Evolutionary conservation across 2,888 invertebrate genomes (phyloP).

Genomic region (Amblyjoppa fuscipennis): DNA sequence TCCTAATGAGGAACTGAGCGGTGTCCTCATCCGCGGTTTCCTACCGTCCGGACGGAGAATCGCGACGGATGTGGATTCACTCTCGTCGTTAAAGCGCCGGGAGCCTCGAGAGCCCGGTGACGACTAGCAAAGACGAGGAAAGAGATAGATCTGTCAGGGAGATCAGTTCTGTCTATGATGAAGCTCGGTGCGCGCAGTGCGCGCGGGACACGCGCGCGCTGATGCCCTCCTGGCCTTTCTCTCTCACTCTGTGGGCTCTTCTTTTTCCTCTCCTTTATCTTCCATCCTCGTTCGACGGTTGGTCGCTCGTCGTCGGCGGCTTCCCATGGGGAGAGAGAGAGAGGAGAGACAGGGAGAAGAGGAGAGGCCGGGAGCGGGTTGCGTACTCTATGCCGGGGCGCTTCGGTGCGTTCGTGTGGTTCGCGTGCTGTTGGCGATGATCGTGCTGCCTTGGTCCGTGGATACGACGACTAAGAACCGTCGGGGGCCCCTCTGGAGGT

Average conservation of each 20-base stretch:
- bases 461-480: conserved; percentile 36
- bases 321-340: conserved; percentile 77
- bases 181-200: conserved; percentile 82
- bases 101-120: conserved; percentile 36
- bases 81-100: conserved; percentile 30
- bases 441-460: conserved; percentile 21
- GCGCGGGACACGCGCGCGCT: conserved; percentile 72
- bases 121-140: conserved; percentile 46
- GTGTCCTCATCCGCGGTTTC: conserved; percentile 3
- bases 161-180: conserved; percentile 82
- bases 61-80: conserved; percentile 55
- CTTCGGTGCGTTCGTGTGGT: conserved; percentile 20
- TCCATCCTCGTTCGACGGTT: conserved; percentile 29
- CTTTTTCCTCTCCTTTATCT: conserved; percentile 28
- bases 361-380: conserved; percentile 33
- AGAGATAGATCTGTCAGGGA: conserved; percentile 78
- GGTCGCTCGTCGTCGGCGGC: conserved; percentile 17
- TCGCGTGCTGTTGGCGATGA: conserved; percentile 27
- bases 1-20: background rate
- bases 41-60: conserved; percentile 37
- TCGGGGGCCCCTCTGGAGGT: conserved; percentile 2
- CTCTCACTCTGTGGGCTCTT: conserved; percentile 6
- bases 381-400: conserved; percentile 7
- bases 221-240: conserved; percentile 75
- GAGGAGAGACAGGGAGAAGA: conserved; percentile 56